Base-by-base conservation (phyloP, 2,888 invertebrate species). In the Seira ritae region DNA sequence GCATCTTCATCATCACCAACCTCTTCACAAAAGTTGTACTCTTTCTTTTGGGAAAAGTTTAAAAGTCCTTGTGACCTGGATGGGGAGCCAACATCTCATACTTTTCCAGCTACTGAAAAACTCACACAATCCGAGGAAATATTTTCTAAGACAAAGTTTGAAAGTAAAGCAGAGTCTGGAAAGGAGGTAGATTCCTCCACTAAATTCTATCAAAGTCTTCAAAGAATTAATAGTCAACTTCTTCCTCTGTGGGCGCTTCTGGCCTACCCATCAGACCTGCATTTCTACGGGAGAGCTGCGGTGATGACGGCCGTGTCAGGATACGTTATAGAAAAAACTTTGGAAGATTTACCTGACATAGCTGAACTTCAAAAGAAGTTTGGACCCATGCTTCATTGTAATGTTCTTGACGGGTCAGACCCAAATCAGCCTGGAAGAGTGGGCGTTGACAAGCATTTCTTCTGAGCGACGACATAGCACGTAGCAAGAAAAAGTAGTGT, bases 221-320 rank as follows among this genome's bases (percentile, higher is more conserved):
- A 80, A 62, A 73, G 68, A 55, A 73, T 80, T 80, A 84, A 77
- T 73, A 80, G 73, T 62, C 75, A 84, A 69, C 74, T 77, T 60
- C 42, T 71, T 23, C 84, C 86, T n/a, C 60, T 84, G 66, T 84
- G 75, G 80, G 67, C 80, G 17, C 23, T 83, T 23, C 76, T 87
- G 19, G 71, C 37, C 37, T 87, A 84, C 69, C 87, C 87, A 19
- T 87, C 87, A 20, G 87, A 87, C 62, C 67, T 87, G 24, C 87
- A 87, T 72, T 84, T 55, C 71, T 72, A 82, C 17, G 84, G 82
- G 31, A 81, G 87, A 73, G 80, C 67, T 15, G 82, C 83, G 55
- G 65, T 85, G 77, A 85, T 87, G 82, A 85, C 84, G 37, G 82
- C 82, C 74, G 85, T 85, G 82, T 84, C 87, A 37, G 80, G 74